Percentiles rank a stretch among this genome's conserved stretches.
Evolutionary conservation across 2,113 vertebrate species (phyloP).

Genomic region (Neotoma lepida): DNA sequence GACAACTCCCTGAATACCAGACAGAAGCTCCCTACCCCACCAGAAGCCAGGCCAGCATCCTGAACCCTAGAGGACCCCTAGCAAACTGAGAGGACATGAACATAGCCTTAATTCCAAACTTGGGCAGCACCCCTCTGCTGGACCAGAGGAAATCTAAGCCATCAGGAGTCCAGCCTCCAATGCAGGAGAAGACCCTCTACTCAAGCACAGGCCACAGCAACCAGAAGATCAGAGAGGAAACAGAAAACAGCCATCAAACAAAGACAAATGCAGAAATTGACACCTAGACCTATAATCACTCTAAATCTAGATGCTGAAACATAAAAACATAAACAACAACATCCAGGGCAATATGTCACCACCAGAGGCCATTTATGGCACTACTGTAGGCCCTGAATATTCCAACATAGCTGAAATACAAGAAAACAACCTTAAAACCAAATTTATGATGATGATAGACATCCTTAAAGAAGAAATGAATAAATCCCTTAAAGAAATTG

Average conservation of each 20-base stretch:
- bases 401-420: not conserved
- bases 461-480: not conserved
- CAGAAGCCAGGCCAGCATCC: no score
- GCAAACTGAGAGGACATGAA: no score
- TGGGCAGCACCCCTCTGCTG: not conserved
- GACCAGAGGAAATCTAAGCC: not conserved
- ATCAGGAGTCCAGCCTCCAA: not conserved
- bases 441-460: not conserved
- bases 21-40: no score
- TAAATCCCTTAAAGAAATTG: not conserved
- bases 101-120: not conserved
- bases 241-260: no score
- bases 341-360: not conserved
- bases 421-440: no score
- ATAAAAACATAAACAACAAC: no score
- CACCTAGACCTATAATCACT: no score
- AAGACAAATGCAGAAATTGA: no score
- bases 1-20: no score
- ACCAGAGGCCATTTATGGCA: rapidly evolving
- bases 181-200: not conserved
- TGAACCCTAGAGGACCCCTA: no score
- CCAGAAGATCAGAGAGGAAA: no score
- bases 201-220: not conserved
- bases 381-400: not conserved
- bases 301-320: no score